Evolutionary conservation across 1,140 invertebrate species (phyloP).

Genomic region (Drosophila nigromelanica): DNA sequence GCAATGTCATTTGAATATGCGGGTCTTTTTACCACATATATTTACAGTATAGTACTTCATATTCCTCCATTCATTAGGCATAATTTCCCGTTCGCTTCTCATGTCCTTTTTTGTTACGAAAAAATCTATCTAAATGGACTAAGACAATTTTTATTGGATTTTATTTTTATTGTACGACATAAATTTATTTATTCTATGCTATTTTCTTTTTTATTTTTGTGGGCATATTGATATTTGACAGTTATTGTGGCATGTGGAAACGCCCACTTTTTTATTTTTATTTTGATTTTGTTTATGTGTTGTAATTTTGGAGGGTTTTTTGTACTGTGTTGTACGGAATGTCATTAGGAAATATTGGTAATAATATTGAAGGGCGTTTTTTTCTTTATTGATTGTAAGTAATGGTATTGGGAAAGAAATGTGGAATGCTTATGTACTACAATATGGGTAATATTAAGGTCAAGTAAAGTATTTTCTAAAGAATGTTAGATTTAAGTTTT

Average conservation of each 20-base stretch:
- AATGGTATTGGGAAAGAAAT: not conserved
- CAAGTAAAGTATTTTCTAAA: too few species aligned
- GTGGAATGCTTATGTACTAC: not conserved
- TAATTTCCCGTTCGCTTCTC: constrained; percentile 43
- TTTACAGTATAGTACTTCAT: constrained; percentile 1
- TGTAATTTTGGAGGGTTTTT: constrained; percentile 34
- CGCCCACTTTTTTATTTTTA: constrained; percentile 71
- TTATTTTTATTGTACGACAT: constrained; percentile 72
- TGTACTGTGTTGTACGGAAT: constrained; percentile 8
- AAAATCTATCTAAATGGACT: constrained; percentile 23
- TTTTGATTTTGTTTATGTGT: constrained; percentile 60
- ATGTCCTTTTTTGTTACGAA: constrained; percentile 49
- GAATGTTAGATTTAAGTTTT: too few species aligned
- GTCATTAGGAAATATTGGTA: constrained; percentile 17
- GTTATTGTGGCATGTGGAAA: constrained; percentile 69
- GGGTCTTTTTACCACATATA: constrained; percentile 24
- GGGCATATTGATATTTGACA: constrained; percentile 71
- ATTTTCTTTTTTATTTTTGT: constrained; percentile 38
- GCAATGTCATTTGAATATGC: constrained; percentile 45
- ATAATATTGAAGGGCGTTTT: constrained; percentile 9
- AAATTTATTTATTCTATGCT: constrained; percentile 75
- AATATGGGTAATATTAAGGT: not conserved
- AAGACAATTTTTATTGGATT: constrained; percentile 65
- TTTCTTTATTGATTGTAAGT: constrained; percentile 34
- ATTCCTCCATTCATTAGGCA: constrained; percentile 20